Evolutionary conservation across 2,113 vertebrate genomes (phyloP), one percentile per base, ranked within the genome.

Genomic region (Tachycineta bicolor): DNA sequence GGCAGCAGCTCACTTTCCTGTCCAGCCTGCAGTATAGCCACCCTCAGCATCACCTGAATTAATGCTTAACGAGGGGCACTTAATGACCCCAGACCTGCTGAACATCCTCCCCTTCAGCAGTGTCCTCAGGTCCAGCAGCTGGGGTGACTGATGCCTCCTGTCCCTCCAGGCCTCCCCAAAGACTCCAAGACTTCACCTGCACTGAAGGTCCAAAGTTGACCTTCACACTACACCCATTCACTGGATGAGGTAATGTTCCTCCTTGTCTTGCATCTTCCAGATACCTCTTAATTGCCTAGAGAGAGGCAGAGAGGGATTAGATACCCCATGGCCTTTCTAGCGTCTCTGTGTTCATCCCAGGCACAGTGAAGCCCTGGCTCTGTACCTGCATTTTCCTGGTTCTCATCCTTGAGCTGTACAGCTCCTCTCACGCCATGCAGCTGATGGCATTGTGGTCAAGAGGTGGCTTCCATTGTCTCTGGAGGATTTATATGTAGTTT

Each of bases 341-440:
- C 47, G 46, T 80, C 33, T 75, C 43, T 6, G 0, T 2, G 0
- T 53, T 71, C 52, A 34, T 52, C 47, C 34, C 26, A 69, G 64
- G 37, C 14, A 43, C 0, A 0, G 64, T 5, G 6, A 23, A 77
- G 59, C 29, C 25, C 34, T 60, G 47, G 47, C 34, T 82, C 28
- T n/a, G 44, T 49, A 9, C 33, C 52, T 87, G 78, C 2, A 0
- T 29, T 52, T 71, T 26, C 29, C 28, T 43, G 58, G 20, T 43
- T 75, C 65, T 59, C 65, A 16, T 62, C 18, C 3, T 2, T 25
- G 31, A 8, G 37, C 70, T 37, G 44, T 21, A 10, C 23, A 1
- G 8, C 70, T 75, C 22, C 60, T 65, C 37, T 44, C 23, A n/a
- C 0, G 0, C 59, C 1, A 0, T 15, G 31, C 55, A 69, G 59